Evolutionary conservation across 2,113 vertebrate species (phyloP), one percentile per base, ranked within the genome.

Genomic region (Neodon shergylaensis): DNA sequence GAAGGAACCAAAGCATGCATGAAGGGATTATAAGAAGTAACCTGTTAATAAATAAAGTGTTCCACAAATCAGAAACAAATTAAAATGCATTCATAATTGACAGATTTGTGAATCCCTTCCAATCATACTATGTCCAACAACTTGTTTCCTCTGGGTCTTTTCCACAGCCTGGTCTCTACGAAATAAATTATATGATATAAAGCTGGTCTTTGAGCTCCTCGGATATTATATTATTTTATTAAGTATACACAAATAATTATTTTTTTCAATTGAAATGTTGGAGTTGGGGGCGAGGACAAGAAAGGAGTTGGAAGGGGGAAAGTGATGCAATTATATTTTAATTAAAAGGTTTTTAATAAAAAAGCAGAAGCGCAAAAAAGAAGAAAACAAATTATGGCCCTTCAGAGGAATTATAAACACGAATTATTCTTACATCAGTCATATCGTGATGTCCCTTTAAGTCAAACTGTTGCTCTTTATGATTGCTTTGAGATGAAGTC

Each of bases 61-160:
- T 78, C 88, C 39, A 82, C 87, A 93, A 85, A 33, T 78, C 82
- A 1, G 19, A 90, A 93, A 90, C 83, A 90, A 92, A 16, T 85
- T 81, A 91, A 88, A 96, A n/a, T 92, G 28, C 31, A 83, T 90
- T 91, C 90, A 84, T 61, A n/a, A 63, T 74, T 68, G 63, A 1
- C 47, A 86, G 91, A 33, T 21, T 73, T 10, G 44, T 74, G 9
- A 16, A 88, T 31, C 52, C 68, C 24, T 92, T 58, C 61, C 5
- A 90, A 49, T 92, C 70, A 28, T 54, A 70, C 31, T 76, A 1
- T 42, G 68, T 70, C 42, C 11, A 61, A 86, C 65, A 91, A 52
- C 21, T 36, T 89, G 14, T 87, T 12, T 87, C 61, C 8, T 58
- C 13, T 88, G 44, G 22, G 8, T 88, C 6, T 65, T 88, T 88